Base-by-base conservation (phyloP, 2,797 vertebrate genomes). In the Loriculus beryllinus region DNA sequence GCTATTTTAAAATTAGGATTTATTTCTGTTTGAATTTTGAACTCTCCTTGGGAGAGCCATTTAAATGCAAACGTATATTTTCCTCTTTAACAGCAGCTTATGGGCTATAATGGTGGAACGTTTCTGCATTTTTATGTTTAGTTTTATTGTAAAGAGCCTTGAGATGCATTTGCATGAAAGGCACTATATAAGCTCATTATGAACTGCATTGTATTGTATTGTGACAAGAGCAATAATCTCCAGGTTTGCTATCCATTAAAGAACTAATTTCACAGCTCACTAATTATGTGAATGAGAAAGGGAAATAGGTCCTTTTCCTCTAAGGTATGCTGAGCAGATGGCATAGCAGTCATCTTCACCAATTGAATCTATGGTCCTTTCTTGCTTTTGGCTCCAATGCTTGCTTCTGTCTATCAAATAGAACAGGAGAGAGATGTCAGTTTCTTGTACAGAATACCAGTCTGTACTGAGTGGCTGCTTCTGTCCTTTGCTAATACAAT, bases 231-330 rank as follows among this genome's bases (percentile, higher is more conserved):
- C 86, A 95, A 60, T 96, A 95, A 97, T 97, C 97, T 97, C 89
- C 95, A 96, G 94, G 96, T 97, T 97, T 97, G 89, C 95, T 96
- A 90, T 96, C 97, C 96, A 96, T 96, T 97, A 97, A 95, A 96
- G 93, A 98, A 97, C 97, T 98, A 96, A 98, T 98, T 98, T 98
- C 97, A 97, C 95, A 97, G 97, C 95, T 97, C 96, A 96, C 96
- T 98, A 97, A 98, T 98, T 98, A 95, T 39, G 84, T 96, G 96
- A 97, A 96, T 96, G 96, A 96, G 96, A 92, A 96, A 82, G 89
- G 86, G 74, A 97, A 97, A 97, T 94, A 96, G 78, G 92, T 96
- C 92, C 60, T 86, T 97, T 97, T 95, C 93, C 96, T 97, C 86
- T 78, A 91, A 97, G 94, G 81, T 95, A 91, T 97, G 78, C 71